phyloP scores from a whole-genome alignment of 2,113 vertebrate species.

The Catharus minimus region DNA sequence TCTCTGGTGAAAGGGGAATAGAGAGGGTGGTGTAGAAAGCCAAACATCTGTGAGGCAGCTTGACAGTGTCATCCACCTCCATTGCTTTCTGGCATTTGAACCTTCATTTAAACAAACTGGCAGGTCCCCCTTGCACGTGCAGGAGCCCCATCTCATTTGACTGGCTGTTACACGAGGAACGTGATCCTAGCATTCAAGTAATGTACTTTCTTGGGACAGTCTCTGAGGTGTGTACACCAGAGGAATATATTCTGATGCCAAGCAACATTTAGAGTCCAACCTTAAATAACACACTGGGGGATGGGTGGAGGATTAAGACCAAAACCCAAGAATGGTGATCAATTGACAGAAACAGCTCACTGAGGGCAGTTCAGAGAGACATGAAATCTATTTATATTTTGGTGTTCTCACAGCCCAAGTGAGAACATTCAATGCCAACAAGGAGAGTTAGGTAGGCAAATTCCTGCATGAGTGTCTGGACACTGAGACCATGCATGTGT shows the following conservation, averaged over 20 bases:
- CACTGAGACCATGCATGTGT: background rate
- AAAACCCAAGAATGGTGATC: background rate
- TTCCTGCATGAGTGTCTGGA: background rate
- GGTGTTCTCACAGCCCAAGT: background rate
- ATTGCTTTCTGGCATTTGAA: conserved; percentile 16
- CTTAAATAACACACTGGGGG: background rate
- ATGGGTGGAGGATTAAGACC: background rate
- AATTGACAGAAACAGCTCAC: background rate
- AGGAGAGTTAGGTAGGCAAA: background rate
- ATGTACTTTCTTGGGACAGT: background rate
- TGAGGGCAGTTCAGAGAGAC: background rate
- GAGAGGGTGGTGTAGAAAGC: conserved; percentile 11
- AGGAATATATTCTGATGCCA: background rate
- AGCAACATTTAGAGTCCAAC: background rate
- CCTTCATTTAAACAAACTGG: background rate
- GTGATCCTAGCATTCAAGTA: background rate
- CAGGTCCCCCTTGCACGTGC: background rate
- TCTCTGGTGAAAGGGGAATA: background rate
- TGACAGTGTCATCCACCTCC: background rate
- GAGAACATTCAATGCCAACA: background rate
- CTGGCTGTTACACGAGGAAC: background rate
- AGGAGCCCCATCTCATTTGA: background rate
- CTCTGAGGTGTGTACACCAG: background rate
- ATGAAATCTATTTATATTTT: background rate
- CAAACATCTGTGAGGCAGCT: conserved; percentile 47